phyloP scores from a whole-genome alignment of 1,140 invertebrate species.

The Drosophila lacertosa region DNA sequence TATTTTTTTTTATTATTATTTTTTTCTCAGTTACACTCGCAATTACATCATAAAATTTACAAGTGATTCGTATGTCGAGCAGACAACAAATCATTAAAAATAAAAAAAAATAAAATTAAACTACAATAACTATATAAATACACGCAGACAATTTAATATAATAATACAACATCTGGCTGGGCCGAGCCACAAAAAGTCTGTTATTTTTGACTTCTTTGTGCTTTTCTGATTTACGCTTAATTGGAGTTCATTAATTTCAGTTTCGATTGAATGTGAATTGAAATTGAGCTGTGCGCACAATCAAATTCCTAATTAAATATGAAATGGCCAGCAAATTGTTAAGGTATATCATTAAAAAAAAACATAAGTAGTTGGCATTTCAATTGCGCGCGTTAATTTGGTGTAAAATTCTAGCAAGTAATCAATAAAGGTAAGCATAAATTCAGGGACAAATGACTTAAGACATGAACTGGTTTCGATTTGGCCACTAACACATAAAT shows the following conservation, averaged over 20 bases:
- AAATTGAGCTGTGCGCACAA: constrained; percentile 62
- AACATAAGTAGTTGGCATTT: constrained; percentile 3
- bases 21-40: constrained; percentile 12
- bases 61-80: constrained; percentile 37
- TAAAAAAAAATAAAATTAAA: constrained; percentile 18
- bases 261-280: constrained; percentile 52
- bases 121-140: constrained; percentile 48
- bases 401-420: constrained; percentile 69
- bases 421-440: constrained; percentile 21
- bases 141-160: constrained; percentile 25
- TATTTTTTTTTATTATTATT: neutral
- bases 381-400: constrained; percentile 57
- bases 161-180: constrained; percentile 45
- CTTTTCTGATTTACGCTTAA: constrained; percentile 51
- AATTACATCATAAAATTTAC: constrained; percentile 66
- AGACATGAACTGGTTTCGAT: constrained; percentile 24
- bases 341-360: constrained; percentile 34
- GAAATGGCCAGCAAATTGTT: constrained; percentile 36
- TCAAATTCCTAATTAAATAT: constrained; percentile 64
- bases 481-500: neutral
- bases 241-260: constrained; percentile 74
- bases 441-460: constrained; percentile 63
- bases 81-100: constrained; percentile 29
- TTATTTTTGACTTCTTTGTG: constrained; percentile 18
- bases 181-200: too few relatives aligned